Evolutionary conservation across 64 coral and sea anemone species (phyloP).

Genomic region (Pocillopora damicornis): DNA sequence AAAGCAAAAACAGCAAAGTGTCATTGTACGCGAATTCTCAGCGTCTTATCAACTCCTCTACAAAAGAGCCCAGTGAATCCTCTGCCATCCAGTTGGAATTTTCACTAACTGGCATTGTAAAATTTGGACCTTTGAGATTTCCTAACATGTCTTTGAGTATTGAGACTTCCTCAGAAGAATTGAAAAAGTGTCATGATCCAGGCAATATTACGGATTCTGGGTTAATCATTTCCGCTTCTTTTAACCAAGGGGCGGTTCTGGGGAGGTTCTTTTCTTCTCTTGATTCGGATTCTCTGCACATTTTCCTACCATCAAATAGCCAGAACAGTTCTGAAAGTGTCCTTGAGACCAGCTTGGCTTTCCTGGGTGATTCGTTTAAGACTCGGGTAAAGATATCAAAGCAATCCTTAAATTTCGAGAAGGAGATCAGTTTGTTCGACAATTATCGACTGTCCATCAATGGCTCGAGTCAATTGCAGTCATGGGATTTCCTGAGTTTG

Average conservation of each 20-base stretch:
- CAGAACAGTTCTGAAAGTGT: background rate
- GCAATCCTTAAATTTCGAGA: constrained; percentile 10
- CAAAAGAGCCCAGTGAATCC: too few species aligned
- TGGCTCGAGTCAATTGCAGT: background rate
- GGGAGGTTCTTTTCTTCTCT: background rate
- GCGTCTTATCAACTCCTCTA: background rate
- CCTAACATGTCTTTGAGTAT: background rate
- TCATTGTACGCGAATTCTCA: background rate
- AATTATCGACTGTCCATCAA: constrained; percentile 3
- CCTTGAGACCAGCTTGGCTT: background rate
- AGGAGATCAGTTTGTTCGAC: background rate
- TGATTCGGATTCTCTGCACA: background rate
- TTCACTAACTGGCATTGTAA: background rate
- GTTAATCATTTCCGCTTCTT: background rate
- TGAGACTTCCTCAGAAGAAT: background rate
- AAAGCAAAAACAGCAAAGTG: background rate
- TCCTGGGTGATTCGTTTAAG: constrained; percentile 11
- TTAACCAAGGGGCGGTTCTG: background rate
- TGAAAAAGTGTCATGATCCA: background rate
- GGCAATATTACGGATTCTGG: background rate
- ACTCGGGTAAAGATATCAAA: constrained; percentile 1
- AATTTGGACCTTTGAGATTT: constrained; percentile 19
- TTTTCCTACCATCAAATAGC: constrained; percentile 1
- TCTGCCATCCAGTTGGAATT: background rate
- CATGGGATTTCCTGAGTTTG: constrained; percentile 34